phyloP scores from a whole-genome alignment of 2,888 invertebrate species.

The Drosophila stalkeri region DNA sequence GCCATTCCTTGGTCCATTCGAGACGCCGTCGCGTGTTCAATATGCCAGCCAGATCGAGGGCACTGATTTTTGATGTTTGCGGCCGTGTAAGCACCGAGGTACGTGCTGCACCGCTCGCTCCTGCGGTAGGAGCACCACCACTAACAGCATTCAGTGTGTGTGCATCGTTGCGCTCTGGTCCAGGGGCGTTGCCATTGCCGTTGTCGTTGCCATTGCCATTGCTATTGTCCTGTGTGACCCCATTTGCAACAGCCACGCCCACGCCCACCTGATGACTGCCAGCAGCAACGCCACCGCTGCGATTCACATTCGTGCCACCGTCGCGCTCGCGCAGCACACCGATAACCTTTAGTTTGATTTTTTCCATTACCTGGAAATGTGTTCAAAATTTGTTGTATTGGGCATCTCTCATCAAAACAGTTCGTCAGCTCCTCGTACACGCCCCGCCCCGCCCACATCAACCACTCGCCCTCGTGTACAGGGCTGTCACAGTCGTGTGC shows the following conservation, averaged over 20 bases:
- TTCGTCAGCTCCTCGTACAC: slow-evolving; percentile 39
- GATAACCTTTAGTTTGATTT: slow-evolving; percentile 83
- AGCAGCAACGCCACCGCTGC: slow-evolving; percentile 62
- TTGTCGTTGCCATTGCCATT: slow-evolving; percentile 59
- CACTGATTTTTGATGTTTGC: slow-evolving; percentile 75
- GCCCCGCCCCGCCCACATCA: slow-evolving; percentile 37
- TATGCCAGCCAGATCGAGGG: slow-evolving; percentile 82
- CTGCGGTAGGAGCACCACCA: slow-evolving; percentile 29
- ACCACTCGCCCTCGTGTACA: slow-evolving; percentile 59
- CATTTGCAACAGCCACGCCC: slow-evolving; percentile 56
- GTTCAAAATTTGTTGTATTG: slow-evolving; percentile 28
- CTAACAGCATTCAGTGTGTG: slow-evolving; percentile 37
- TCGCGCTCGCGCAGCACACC: slow-evolving; percentile 83
- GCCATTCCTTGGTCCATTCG: slow-evolving; percentile 84
- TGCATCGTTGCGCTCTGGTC: slow-evolving; percentile 50
- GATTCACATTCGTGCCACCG: slow-evolving; percentile 76
- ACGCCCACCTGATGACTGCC: slow-evolving; percentile 68
- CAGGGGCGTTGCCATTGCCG: slow-evolving; percentile 64
- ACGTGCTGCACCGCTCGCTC: slow-evolving; percentile 66
- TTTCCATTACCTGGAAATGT: slow-evolving; percentile 74
- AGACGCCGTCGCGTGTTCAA: slow-evolving; percentile 81
- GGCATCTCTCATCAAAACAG: slow-evolving; percentile 53
- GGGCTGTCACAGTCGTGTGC: slow-evolving; percentile 54
- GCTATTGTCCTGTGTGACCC: slow-evolving; percentile 75
- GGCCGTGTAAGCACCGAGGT: slow-evolving; percentile 68